These are phyloP conservation scores for Polyommatus iphigenia DNA, from an alignment of 2,888 invertebrate genomes.

Conservation along the genomic window DNA sequence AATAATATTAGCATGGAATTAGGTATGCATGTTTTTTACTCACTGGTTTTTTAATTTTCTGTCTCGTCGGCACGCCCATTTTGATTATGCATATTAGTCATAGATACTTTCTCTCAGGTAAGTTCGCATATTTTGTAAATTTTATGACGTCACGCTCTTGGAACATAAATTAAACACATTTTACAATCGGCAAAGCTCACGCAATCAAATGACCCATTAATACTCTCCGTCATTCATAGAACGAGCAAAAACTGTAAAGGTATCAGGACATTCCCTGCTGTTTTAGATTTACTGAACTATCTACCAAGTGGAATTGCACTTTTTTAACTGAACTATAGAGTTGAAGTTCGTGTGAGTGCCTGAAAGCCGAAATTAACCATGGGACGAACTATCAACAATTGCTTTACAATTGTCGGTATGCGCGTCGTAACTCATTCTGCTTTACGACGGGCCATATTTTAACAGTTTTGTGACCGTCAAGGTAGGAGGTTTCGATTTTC, in stretches of 20 bases:
- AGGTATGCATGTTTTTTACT: no score
- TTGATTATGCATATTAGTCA: background rate
- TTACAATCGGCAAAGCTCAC: conserved; percentile 14
- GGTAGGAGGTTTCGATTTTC: conserved; percentile 42
- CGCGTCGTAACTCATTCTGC: conserved; percentile 62
- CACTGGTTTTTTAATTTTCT: background rate
- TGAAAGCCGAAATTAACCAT: conserved; percentile 45
- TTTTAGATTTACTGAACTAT: conserved; percentile 51
- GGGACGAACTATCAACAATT: conserved; percentile 60
- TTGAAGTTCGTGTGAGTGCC: conserved; percentile 35
- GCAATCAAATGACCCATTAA: conserved; percentile 45
- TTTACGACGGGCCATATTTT: conserved; percentile 68
- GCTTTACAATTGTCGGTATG: conserved; percentile 60
- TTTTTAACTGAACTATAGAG: conserved; percentile 38
- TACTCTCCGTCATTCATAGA: conserved; percentile 69
- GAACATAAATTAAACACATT: background rate
- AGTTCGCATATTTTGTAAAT: conserved; percentile 8
- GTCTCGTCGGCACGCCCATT: background rate
- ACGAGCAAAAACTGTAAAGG: conserved; percentile 56
- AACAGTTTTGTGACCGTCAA: conserved; percentile 51
- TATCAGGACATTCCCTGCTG: conserved; percentile 50
- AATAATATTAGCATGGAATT: no score
- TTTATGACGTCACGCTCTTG: background rate
- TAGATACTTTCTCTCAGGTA: background rate
- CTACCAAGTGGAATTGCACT: conserved; percentile 33